Percentiles rank a stretch among this genome's conserved stretches.
Evolutionary conservation across 2,797 vertebrate species (phyloP).

Genomic region (Cryptoprocta ferox): DNA sequence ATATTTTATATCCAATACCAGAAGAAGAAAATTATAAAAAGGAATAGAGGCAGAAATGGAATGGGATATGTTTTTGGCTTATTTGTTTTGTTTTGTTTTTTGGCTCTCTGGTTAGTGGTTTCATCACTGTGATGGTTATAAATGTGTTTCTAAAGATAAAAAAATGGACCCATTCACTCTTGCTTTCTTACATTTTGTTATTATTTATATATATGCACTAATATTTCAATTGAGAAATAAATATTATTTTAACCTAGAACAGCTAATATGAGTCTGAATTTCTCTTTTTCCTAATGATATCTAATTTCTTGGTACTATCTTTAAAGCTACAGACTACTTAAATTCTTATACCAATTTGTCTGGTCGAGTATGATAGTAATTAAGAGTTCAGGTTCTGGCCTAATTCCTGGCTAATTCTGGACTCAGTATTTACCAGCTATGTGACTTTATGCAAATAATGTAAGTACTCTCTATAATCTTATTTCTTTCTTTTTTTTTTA

Average conservation of each 20-base stretch:
- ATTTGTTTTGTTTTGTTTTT: constrained; percentile 19
- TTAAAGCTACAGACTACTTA: neutral
- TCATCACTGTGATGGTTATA: neutral
- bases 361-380: neutral
- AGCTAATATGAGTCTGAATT: neutral
- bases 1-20: neutral
- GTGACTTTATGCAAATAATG: neutral
- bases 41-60: neutral
- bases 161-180: neutral
- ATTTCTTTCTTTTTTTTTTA: too few species aligned
- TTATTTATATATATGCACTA: neutral
- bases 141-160: constrained; percentile 13
- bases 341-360: neutral
- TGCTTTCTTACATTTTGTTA: neutral
- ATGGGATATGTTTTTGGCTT: neutral
- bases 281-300: neutral
- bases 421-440: neutral
- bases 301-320: neutral
- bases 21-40: neutral
- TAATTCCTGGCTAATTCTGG: constrained; percentile 7
- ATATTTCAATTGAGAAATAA: constrained; percentile 35
- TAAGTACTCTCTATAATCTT: neutral
- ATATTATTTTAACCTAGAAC: neutral
- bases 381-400: neutral
- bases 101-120: neutral